Evolutionary conservation across 2,888 invertebrate species (phyloP), one percentile per base, ranked within the genome.

Genomic region (Dusona sp.): DNA sequence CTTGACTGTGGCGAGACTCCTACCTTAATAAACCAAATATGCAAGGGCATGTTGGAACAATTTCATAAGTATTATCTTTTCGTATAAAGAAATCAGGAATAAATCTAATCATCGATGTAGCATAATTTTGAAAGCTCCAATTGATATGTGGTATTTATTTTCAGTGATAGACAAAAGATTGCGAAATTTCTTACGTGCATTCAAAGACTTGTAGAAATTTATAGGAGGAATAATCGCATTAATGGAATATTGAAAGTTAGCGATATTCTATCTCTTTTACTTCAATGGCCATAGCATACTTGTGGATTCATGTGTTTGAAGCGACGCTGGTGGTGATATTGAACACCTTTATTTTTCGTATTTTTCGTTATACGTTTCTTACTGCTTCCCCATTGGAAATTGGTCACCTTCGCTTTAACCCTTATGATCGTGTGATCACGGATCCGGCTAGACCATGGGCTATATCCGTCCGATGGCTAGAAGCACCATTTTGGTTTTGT

Each of bases 401-500:
- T 61, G 16, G 61, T 29, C 61, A 61, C 29, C 61, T 29, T 61
- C 29, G 16, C 61, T 61, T 61, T 29, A 61, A 61, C 61, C 61
- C 61, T 61, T 29, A 61, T 29, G 61, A 61, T 61, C 61, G 61
- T 61, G 29, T 29, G 29, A 61, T 61, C 61, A 29, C 11, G 61
- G 29, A 61, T 61, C 61, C 29, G 29, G n/a, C 61, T 29, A 61
- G 61, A 61, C 61, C 61, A 61, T 4, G 29, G 61, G 61, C 61
- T 61, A 29, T 61, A 61, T 61, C 61, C 29, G 29, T 61, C 61
- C 61, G 61, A 61, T 61, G 61, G 61, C 61, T 61, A 1, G 13
- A 29, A 61, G 61, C 61, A 61, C 61, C 61, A 61, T 61, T 61
- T 61, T 61, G 61, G 61, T 61, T 61, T 61, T 61, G 61, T 61